Conservation (phyloP, 2,113 vertebrate genomes). For the Corydoras sp. region DNA sequence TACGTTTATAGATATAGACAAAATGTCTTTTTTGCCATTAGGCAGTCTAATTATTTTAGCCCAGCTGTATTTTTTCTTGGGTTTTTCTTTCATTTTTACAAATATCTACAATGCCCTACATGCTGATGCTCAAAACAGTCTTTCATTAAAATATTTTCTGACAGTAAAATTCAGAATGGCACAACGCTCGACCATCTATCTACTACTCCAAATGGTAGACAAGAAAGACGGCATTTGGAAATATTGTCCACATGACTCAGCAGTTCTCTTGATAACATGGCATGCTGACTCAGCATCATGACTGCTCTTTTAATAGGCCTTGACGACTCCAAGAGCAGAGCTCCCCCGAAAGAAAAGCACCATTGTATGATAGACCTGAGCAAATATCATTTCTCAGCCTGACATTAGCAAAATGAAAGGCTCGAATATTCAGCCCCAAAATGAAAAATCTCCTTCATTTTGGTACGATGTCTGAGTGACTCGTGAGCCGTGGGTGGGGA, state of each 20-base stretch:
- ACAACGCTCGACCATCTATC: neutral
- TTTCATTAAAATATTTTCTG: neutral
- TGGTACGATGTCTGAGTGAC: conserved; percentile 12
- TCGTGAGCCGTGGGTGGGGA: neutral
- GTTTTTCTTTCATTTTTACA: too few species aligned
- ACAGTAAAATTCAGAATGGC: neutral
- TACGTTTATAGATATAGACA: too few species aligned
- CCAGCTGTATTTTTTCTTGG: too few species aligned
- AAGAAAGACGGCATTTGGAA: conserved; percentile 21
- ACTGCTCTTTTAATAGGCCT: conserved; percentile 23
- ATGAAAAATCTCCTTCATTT: conserved; percentile 35
- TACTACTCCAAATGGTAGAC: neutral
- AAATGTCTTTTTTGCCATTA: too few species aligned
- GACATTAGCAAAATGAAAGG: conserved; percentile 30
- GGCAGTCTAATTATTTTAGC: too few species aligned
- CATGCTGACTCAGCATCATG: conserved; percentile 29
- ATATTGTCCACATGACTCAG: conserved; percentile 31
- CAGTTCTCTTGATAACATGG: conserved; percentile 22
- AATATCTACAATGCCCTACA: too few species aligned
- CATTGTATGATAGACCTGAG: conserved; percentile 13
- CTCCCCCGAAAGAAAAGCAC: neutral
- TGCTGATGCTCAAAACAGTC: too few species aligned
- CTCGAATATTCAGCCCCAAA: conserved; percentile 19
- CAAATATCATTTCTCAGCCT: conserved; percentile 33
- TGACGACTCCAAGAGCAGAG: conserved; percentile 14